Conservation (phyloP, 2,797 vertebrate species). For the Pseudochirops cupreus region DNA sequence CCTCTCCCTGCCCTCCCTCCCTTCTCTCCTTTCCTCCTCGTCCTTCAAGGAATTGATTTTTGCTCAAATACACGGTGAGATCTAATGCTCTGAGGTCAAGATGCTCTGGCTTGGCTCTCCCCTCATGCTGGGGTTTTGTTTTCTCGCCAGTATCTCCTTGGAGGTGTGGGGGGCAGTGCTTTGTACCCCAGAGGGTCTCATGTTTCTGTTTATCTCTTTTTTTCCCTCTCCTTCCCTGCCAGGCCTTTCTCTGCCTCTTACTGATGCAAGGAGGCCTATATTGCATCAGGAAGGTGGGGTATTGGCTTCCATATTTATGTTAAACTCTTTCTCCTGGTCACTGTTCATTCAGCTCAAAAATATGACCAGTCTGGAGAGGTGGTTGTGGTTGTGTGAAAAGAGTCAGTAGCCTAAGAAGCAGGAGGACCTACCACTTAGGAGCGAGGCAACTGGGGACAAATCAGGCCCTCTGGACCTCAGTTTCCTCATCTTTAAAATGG, state of each 20-base stretch:
- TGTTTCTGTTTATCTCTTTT: conserved; percentile 29
- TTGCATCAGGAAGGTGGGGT: conserved; percentile 28
- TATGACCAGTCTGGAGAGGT: background rate
- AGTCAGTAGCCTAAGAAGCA: background rate
- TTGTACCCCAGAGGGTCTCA: conserved; percentile 32
- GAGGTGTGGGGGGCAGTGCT: background rate
- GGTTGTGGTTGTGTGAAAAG: background rate
- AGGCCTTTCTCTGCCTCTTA: conserved; percentile 62
- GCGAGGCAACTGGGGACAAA: background rate
- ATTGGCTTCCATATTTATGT: conserved; percentile 66
- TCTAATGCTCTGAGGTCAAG: conserved; percentile 86
- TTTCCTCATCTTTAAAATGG: background rate
- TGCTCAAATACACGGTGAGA: conserved; percentile 86
- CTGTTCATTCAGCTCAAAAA: conserved; percentile 58
- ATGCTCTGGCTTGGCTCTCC: conserved; percentile 80
- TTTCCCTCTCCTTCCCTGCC: conserved; percentile 32
- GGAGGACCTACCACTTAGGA: background rate
- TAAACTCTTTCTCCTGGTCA: conserved; percentile 65
- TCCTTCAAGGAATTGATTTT: conserved; percentile 91
- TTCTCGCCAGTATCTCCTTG: conserved; percentile 57
- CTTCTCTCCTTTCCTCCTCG: conserved; percentile 76
- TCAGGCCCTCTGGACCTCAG: background rate
- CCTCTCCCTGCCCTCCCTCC: conserved; percentile 6
- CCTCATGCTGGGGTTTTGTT: conserved; percentile 42
- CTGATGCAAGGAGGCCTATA: conserved; percentile 64